phyloP scores from a whole-genome alignment of 2,888 invertebrate genomes.

The Metopia argyrocephala region DNA sequence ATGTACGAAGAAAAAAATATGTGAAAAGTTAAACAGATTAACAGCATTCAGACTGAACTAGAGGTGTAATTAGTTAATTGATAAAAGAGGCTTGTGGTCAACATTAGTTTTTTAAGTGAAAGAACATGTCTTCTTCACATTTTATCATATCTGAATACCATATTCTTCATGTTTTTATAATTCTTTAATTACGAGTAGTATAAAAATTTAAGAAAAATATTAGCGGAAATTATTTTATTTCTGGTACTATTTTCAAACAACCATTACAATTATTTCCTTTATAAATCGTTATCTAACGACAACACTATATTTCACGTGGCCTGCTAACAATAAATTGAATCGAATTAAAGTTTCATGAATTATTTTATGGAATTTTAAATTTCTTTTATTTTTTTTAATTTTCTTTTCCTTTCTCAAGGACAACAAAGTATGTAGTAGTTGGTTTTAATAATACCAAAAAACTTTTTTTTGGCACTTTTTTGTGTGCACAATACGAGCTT shows the following conservation, averaged over 20 bases:
- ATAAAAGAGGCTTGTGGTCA: neutral
- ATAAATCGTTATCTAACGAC: too few relatives aligned
- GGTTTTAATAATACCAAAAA: slow-evolving; percentile 5
- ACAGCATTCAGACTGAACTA: slow-evolving; percentile 28
- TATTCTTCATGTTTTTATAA: neutral
- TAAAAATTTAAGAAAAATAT: neutral
- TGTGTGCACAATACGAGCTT: neutral
- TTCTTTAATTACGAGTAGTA: neutral
- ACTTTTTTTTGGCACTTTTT: slow-evolving; percentile 9
- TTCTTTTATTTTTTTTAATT: neutral
- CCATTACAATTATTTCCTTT: slow-evolving; percentile 2
- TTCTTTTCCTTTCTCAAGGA: slow-evolving; percentile 14
- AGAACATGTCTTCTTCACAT: neutral
- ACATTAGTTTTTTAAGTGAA: neutral
- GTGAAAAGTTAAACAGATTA: slow-evolving; percentile 28
- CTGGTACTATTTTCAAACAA: slow-evolving; percentile 12
- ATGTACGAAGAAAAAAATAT: slow-evolving; percentile 9
- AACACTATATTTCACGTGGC: neutral
- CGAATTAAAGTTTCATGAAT: neutral
- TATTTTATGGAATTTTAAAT: neutral
- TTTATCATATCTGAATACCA: too few relatives aligned
- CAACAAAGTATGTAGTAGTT: slow-evolving; percentile 1
- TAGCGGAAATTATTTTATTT: slow-evolving; percentile 25
- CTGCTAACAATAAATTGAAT: neutral
- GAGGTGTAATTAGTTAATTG: slow-evolving; percentile 42